Evolutionary conservation across 2,888 invertebrate genomes (phyloP).

Genomic region (Melieria omissa): DNA sequence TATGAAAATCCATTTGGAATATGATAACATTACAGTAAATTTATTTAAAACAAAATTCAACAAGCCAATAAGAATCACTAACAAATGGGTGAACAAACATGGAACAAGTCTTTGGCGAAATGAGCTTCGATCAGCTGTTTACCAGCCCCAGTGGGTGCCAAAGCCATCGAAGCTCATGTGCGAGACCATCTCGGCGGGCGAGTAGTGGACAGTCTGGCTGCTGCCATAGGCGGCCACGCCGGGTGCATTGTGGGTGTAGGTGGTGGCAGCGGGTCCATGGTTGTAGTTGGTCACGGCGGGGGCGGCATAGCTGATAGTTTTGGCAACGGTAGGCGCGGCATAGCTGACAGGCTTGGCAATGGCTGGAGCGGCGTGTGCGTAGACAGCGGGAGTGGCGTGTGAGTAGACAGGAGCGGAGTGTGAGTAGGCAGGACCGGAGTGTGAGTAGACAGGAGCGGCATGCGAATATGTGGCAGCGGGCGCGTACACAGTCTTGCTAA

Average conservation of each 20-base stretch:
- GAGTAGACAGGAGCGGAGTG: no score
- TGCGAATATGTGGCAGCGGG: neutral
- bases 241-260: slow-evolving; percentile 42
- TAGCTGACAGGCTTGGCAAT: slow-evolving; percentile 52
- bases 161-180: slow-evolving; percentile 74
- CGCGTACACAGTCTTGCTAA: slow-evolving; percentile 12
- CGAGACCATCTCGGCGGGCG: slow-evolving; percentile 71
- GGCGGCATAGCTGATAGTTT: slow-evolving; percentile 57
- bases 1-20: no score
- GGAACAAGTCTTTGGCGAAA: neutral
- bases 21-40: neutral
- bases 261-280: slow-evolving; percentile 46
- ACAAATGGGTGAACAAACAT: neutral
- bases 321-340: slow-evolving; percentile 44
- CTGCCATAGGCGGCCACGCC: slow-evolving; percentile 41
- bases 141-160: slow-evolving; percentile 75
- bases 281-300: slow-evolving; percentile 46
- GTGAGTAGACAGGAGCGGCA: neutral
- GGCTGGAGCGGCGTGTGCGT: slow-evolving; percentile 29
- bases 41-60: slow-evolving; percentile 13
- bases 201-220: slow-evolving; percentile 58
- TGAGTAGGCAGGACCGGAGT: no score
- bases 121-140: slow-evolving; percentile 52
- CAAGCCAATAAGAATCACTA: neutral
- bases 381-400: neutral